Evolutionary conservation across 2,888 invertebrate genomes (phyloP), one percentile per base, ranked within the genome.

Genomic region (Sturmia bella): DNA sequence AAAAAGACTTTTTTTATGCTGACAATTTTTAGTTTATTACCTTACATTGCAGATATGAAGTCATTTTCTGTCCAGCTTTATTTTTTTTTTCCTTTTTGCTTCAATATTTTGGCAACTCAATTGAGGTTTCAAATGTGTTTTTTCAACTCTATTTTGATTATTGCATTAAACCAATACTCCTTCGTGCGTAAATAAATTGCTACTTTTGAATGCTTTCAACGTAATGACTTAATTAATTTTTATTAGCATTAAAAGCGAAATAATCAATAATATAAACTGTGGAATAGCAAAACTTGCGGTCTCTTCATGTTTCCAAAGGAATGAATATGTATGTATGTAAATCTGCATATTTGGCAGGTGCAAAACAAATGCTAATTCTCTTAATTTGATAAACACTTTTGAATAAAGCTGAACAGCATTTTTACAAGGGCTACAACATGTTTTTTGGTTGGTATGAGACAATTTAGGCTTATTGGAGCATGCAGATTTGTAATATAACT

Each of bases 1-100:
- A 64, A 70, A 66, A 63, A 54, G 54, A 56, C n/a, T n/a, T 63
- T 70, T 76, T 74, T 78, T 74, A 59, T 54, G 74, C 70, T 75
- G 78, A 78, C 78, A 82, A 83, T 80, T 83, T 84, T 84, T 82
- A 83, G 83, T 84, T 84, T 84, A 84, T 84, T 84, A 80, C 83
- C 80, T 81, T 83, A 76, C 80, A 84, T 66, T 84, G 84, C 84
- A 83, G 84, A 84, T 83, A 84, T 81, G 79, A 83, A 81, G 74
- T 82, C 78, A 82, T 82, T 82, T 77, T 50, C 41, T 76, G 57
- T 72, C 45, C 68, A 79, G 61, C 39, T 68, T 59, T 27, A 15
- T n/a, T 45, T 21, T 43, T 56, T 45, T 57, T 66, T 74, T 43
- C 57, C 17, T 32, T 68, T 41, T 52, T 52, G 6, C 52, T 15